Evolutionary conservation across 2,888 invertebrate genomes (phyloP).

Genomic region (Heliconius cydno): DNA sequence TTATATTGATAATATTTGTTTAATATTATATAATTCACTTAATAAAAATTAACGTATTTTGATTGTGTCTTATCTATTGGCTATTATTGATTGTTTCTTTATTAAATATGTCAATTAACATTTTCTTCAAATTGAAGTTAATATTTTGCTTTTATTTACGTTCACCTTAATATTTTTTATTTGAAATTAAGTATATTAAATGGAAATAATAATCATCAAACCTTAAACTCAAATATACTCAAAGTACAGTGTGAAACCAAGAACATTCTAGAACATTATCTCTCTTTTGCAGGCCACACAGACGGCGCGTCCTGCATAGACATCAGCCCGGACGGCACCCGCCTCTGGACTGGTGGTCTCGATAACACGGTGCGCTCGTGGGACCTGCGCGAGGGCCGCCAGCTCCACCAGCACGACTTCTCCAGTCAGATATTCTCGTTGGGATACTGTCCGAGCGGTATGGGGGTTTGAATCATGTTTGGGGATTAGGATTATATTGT

Average conservation of each 20-base stretch:
- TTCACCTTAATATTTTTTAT: too few relatives aligned
- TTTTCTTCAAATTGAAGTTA: too few relatives aligned
- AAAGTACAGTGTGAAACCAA: neutral
- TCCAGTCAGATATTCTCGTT: conserved; percentile 93
- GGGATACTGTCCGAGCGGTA: conserved; percentile 95
- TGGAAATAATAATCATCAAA: too few relatives aligned
- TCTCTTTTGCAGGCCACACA: conserved; percentile 87
- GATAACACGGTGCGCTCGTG: conserved; percentile 98
- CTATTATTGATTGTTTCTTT: neutral
- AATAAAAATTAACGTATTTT: too few relatives aligned
- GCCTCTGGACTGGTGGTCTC: conserved; percentile 96
- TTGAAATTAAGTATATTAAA: too few relatives aligned
- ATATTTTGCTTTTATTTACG: too few relatives aligned
- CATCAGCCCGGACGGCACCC: conserved; percentile 95
- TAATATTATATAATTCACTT: too few relatives aligned
- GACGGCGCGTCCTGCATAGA: conserved; percentile 99
- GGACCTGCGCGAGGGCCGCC: conserved; percentile 96
- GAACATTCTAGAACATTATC: too few relatives aligned
- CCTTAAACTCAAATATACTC: too few relatives aligned
- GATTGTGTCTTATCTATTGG: neutral
- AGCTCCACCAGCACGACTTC: conserved; percentile 97
- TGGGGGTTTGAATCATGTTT: neutral
- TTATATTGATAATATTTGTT: too few relatives aligned
- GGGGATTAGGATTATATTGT: too few relatives aligned
- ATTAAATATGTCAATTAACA: neutral